Base-by-base conservation (phyloP, 2,888 invertebrate species). In the Rhabditophanes sp. region DNA sequence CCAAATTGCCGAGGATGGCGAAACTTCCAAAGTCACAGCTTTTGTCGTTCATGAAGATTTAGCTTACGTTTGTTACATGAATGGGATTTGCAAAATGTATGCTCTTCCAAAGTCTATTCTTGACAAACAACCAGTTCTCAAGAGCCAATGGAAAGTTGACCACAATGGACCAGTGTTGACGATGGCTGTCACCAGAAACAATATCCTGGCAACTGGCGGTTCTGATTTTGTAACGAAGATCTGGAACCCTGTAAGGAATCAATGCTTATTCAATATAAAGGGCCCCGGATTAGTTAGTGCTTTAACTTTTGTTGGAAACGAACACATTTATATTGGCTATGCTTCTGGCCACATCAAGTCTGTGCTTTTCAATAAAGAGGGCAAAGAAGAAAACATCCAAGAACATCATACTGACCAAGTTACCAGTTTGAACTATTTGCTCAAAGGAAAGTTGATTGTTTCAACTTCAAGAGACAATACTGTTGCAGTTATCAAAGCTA, bases 131-230 rank as follows among this genome's bases (percentile, higher is more conserved):
- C 7, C 31, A 9, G 34, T 37, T 14, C 17, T 50, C 17, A 42
- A 38, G 3, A 38, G 42, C 26, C 30, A 42, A n/a, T 51, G 51
- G 51, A 51, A 51, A 35, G 41, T 45, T 1, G 47, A 44, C 38
- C 57, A 57, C 35, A 39, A 35, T 5, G 57, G 52, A 7, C 56
- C 54, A 19, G 47, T 57, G 35, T 34, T 46, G 16, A 37, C 44
- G n/a, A 42, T 51, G 42, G 42, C 35, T 23, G 44, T 47, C 35
- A 42, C 39, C 15, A 39, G 39, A 4, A 39, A 42, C 20, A 41
- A 41, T 7, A 14, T 28, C 9, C 33, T 44, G n/a, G 25, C 32
- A 16, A 44, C 44, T 11, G 44, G 44, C 12, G 17, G 31, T 9
- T 17, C 44, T 15, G 44, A 50, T 17, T 20, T 15, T 11, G n/a